Evolutionary conservation across 1,140 invertebrate species (phyloP), one percentile per base, ranked within the genome.

Genomic region (Steinernema khuongi): DNA sequence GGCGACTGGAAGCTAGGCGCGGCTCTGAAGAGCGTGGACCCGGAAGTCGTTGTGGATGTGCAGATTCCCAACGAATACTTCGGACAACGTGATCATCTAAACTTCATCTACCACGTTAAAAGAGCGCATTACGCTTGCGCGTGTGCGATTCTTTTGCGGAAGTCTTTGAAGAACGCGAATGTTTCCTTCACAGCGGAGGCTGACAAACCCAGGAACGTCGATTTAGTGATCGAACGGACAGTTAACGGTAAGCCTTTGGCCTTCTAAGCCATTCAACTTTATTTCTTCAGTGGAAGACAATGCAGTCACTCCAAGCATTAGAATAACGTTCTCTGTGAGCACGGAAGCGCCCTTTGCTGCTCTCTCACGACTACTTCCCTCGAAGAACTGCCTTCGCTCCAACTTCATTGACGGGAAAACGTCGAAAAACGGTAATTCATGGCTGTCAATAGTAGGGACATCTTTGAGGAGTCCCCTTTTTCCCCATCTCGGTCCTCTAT

Each of bases 21-120:
- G 4, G 50, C 50, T 14, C 19, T 60, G 19, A 60, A 60, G 22
- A 17, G 14, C 2, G 4, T 60, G 14, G 50, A 60, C 26, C 50
- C 50, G 4, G 50, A 60, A 22, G 22, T 60, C 7, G 11, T 60
- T 4, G 26, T 60, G 14, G 50, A 60, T 26, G 50, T 60, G 11
- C 50, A 60, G 50, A 60, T 60, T 11, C 22, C 50, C 4, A 11
- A 60, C 11, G 50, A 60, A 22, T 60, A 60, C 22, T 60, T 60
- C 50, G 50, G 50, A 7, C 50, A 11, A 22, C 50, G 50, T 7
- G 50, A 60, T 60, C 50, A 60, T 22, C 19, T 60, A 22, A 60
- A 60, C 50, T 60, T 60, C 19, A 60, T 60, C 19, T 60, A 60
- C 19, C 50, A 60, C 50, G 50, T 60, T 7, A 60, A 26, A 60